Conservation (phyloP, 2,797 vertebrate species). For the Psittacula echo region DNA sequence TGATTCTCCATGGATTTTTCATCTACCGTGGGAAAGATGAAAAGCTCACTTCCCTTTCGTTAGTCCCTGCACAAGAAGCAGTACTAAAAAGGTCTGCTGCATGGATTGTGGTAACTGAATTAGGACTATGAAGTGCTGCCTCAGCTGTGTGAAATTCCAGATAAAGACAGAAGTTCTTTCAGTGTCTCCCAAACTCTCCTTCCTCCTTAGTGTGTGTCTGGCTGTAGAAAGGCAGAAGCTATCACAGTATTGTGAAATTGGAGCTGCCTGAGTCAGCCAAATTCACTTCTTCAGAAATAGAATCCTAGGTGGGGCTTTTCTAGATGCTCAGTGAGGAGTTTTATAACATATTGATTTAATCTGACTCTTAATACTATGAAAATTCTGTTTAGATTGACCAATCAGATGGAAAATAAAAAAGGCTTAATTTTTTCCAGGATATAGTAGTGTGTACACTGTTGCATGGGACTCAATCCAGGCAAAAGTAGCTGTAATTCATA, state of each 20-base stretch:
- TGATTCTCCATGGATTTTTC: background rate
- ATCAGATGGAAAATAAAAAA: background rate
- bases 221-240: background rate
- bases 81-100: background rate
- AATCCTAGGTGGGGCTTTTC: background rate
- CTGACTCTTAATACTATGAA: background rate
- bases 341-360: background rate
- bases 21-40: background rate
- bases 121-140: background rate
- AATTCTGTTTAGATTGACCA: background rate
- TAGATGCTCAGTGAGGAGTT: background rate
- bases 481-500: background rate
- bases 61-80: background rate
- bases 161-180: background rate
- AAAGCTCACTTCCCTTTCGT: background rate
- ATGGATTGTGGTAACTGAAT: background rate
- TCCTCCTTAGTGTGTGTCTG: background rate
- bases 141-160: background rate
- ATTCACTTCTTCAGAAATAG: background rate
- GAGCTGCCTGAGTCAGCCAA: background rate
- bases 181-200: background rate
- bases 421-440: background rate
- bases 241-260: background rate
- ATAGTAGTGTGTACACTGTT: background rate
- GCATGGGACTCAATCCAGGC: background rate